These are phyloP conservation scores for Bubo scandiacus DNA, from an alignment of 2,113 vertebrate species.

Conservation along the genomic window DNA sequence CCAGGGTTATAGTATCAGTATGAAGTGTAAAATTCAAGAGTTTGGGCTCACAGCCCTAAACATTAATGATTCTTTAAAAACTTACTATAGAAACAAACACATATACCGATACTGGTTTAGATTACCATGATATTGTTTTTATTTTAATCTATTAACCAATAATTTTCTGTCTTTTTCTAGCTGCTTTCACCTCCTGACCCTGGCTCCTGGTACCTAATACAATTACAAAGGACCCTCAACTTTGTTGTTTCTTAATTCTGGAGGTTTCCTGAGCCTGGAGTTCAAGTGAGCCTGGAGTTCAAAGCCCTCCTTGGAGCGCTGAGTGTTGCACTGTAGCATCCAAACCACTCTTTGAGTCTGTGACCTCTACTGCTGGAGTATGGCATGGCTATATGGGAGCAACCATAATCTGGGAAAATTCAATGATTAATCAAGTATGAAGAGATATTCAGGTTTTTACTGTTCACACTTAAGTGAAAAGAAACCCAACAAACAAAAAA, in stretches of 20 bases:
- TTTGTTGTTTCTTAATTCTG: not conserved
- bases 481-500: not conserved
- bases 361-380: not conserved
- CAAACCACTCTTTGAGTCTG: not conserved
- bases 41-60: not conserved
- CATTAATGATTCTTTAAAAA: not conserved
- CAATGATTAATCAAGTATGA: not conserved
- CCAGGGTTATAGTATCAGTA: not conserved
- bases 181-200: not conserved
- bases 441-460: not conserved
- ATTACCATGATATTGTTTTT: not conserved
- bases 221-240: not conserved
- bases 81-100: not conserved
- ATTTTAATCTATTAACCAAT: not conserved
- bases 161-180: not conserved
- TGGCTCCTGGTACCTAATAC: not conserved
- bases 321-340: not conserved
- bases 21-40: not conserved
- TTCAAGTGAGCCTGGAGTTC: not conserved
- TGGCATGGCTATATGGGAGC: not conserved
- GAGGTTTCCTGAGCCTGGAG: not conserved
- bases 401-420: not conserved
- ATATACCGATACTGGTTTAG: not conserved
- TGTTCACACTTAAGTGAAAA: not conserved
- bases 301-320: not conserved